Evolutionary conservation across 2,888 invertebrate species (phyloP), one percentile per base, ranked within the genome.

Genomic region (Volucella inflata): DNA sequence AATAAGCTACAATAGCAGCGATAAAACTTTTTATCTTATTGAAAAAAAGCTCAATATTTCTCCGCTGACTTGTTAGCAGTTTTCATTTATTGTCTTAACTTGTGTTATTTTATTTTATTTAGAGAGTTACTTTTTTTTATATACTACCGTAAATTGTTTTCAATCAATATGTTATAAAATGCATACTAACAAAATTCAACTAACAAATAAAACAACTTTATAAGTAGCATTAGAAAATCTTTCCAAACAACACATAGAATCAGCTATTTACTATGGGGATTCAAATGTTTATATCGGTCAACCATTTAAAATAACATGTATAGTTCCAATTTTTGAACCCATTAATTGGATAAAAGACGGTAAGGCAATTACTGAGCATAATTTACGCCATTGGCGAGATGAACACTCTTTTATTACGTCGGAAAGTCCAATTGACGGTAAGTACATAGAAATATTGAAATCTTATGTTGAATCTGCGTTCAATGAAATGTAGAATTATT

Each of bases 281-380:
- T 89, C 90, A 60, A 88, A 89, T 82, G 92, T 92, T 36, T 90
- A 91, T 88, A 88, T 92, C 68, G 92, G 92, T 48, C 89, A 91
- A 79, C 89, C 90, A 64, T 92, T 92, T 88, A 89, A 89, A 71
- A 92, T 92, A 88, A 90, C 90, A 78, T 92, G 92, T 88, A 90
- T 92, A 68, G 90, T 92, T 85, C 90, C 91, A 72, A 90, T 92
- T 79, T 89, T 90, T 68, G 91, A 91, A 87, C 90, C 90, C 82
- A 91, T 92, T 83, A 87, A 90, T 81, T 92, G 92, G 92, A 84
- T 90, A 50, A 91, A 91, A 89, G 90, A 92, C 82, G 91, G 90
- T 71, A 90, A 92, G 87, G 89, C 91, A 71, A 90, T 92, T 87
- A 90, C 89, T 67, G 90, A 89, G 60, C 92, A 92, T 88, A 92